Percentiles rank a stretch among this genome's conserved stretches.
phyloP scores from a whole-genome alignment of 2,888 invertebrate species.

The Napeogenes inachia region DNA sequence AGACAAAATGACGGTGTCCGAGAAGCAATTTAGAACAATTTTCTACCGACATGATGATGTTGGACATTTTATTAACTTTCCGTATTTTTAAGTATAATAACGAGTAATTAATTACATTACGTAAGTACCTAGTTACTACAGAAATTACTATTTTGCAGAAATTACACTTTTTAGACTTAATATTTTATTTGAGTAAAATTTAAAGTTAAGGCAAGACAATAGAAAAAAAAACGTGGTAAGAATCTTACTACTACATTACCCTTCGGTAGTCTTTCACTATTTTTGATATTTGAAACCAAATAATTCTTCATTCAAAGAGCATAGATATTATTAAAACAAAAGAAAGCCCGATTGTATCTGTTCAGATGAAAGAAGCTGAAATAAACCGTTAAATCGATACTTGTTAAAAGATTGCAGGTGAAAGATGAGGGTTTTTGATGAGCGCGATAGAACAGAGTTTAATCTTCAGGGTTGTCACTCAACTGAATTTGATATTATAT shows the following conservation, averaged over 20 bases:
- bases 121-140: not conserved
- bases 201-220: too few species aligned
- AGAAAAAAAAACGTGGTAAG: too few species aligned
- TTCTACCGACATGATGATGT: not conserved
- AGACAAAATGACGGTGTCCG: slow-evolving; percentile 3
- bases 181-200: too few species aligned
- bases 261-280: too few species aligned
- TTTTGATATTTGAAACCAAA: too few species aligned
- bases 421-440: slow-evolving; percentile 12
- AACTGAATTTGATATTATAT: slow-evolving; percentile 1
- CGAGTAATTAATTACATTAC: not conserved
- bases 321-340: too few species aligned
- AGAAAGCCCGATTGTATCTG: too few species aligned
- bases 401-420: slow-evolving; percentile 14
- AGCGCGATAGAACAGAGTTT: slow-evolving; percentile 19
- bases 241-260: too few species aligned
- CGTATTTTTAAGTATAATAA: not conserved
- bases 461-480: slow-evolving; percentile 5
- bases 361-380: slow-evolving; percentile 4
- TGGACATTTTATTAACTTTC: not conserved
- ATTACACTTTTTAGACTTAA: too few species aligned
- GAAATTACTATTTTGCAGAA: too few species aligned
- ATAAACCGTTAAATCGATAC: slow-evolving; percentile 8
- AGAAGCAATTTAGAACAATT: slow-evolving; percentile 1
- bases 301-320: too few species aligned